These are phyloP conservation scores for Melanchra persicariae DNA, from an alignment of 2,888 invertebrate genomes.

Conservation along the genomic window DNA sequence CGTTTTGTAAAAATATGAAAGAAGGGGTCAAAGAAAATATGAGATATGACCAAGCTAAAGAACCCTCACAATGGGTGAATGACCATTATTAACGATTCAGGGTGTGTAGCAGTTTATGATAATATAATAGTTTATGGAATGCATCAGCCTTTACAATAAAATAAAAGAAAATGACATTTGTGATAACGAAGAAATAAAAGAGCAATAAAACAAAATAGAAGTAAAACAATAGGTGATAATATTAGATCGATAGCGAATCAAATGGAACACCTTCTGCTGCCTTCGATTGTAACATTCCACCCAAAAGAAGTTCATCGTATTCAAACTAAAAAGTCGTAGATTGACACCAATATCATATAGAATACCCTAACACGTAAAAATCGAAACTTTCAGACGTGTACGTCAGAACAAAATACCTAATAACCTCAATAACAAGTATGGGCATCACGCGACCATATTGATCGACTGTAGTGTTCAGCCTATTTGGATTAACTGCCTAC, in stretches of 20 bases:
- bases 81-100: background rate
- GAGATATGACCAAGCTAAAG: too few relatives aligned
- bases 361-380: background rate
- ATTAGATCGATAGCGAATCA: background rate
- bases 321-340: background rate
- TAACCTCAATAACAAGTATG: constrained; percentile 59
- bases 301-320: background rate
- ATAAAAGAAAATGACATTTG: background rate
- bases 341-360: background rate
- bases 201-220: background rate
- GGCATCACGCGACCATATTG: constrained; percentile 56
- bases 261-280: background rate
- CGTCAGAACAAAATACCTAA: constrained; percentile 39
- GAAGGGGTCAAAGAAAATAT: background rate
- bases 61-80: background rate
- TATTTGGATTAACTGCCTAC: constrained; percentile 27
- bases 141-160: background rate
- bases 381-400: constrained; percentile 23
- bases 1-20: background rate
- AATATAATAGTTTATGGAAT: background rate
- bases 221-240: background rate
- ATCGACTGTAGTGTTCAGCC: constrained; percentile 33
- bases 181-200: constrained; percentile 1
- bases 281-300: too few relatives aligned
- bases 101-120: background rate